Base-by-base conservation (phyloP, 2,113 vertebrate genomes). In the Columba janthina region DNA sequence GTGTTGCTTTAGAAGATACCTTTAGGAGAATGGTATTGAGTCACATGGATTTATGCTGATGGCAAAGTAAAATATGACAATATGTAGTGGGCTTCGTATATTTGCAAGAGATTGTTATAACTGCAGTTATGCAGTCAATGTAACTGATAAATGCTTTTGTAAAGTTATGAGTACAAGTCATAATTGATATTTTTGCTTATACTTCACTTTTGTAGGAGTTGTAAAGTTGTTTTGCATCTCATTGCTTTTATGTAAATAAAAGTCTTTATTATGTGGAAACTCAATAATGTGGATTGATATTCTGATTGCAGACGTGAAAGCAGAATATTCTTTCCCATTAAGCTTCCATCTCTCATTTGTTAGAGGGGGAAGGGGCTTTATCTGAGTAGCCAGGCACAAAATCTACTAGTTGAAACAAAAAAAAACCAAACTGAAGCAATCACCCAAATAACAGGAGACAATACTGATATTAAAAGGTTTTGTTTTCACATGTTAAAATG, bases 161-260 rank as follows among this genome's bases (percentile, higher is more conserved):
- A 97, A 97, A 97, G 94, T 96, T 94, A 92, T 93, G 85, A 76
- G 91, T 95, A 96, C 85, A 90, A 91, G 89, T 94, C 78, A 95
- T 85, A 87, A 94, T 91, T 94, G 88, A 90, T 95, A 78, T 94
- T 97, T 97, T 96, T 97, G 96, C 95, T 95, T 96, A 95, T 97
- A 94, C 89, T 97, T 96, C 95, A 97, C 94, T 97, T 97, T 97
- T 97, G 95, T 96, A 96, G 95, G 89, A 97, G 94, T 96, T 96
- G 86, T 94, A 91, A 96, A 93, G 86, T 91, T 95, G 58, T 93
- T 96, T 96, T 96, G 82, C 82, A 92, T 96, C 81, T 95, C 88
- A 73, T 96, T 97, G 94, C 95, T 97, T 97, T 97, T 97, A 94
- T 96, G 94, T 96, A 96, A 97, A 97, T 97, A 97, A 97, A 97